Percentiles rank a stretch among this genome's conserved stretches.
Evolutionary conservation across 2,888 invertebrate species (phyloP).

Genomic region (Lasius platythorax): DNA sequence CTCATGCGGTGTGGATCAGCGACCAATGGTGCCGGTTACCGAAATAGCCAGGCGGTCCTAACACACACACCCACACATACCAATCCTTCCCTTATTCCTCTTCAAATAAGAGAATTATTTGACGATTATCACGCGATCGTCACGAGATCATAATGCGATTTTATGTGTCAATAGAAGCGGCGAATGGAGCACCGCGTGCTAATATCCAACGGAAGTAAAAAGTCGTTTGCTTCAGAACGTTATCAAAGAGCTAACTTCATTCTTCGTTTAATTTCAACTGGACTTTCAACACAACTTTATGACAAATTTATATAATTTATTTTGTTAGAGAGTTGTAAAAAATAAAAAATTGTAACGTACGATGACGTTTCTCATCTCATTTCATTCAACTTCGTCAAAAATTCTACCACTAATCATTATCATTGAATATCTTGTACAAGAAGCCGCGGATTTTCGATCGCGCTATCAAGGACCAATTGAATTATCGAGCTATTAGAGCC

Average conservation of each 20-base stretch:
- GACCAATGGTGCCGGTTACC: constrained; percentile 11
- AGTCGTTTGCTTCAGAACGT: background rate
- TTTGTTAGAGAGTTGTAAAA: background rate
- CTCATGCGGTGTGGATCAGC: constrained; percentile 10
- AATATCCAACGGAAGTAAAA: background rate
- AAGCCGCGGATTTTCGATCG: background rate
- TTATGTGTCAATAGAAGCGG: background rate
- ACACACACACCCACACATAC: background rate
- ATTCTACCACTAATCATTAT: background rate
- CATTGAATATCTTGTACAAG: background rate
- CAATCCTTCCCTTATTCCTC: background rate
- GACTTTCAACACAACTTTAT: background rate
- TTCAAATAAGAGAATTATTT: constrained; percentile 13
- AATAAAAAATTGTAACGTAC: background rate
- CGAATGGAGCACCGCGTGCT: background rate
- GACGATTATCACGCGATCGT: background rate
- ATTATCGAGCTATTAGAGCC: background rate
- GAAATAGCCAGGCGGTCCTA: constrained; percentile 7
- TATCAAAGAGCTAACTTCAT: background rate
- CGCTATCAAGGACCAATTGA: background rate
- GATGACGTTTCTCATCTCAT: background rate
- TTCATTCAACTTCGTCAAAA: background rate
- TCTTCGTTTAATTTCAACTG: background rate
- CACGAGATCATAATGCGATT: background rate
- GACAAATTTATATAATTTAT: background rate